These are phyloP conservation scores for Tanypteryx hageni DNA, from an alignment of 2,888 invertebrate genomes.

Conservation along the genomic window DNA sequence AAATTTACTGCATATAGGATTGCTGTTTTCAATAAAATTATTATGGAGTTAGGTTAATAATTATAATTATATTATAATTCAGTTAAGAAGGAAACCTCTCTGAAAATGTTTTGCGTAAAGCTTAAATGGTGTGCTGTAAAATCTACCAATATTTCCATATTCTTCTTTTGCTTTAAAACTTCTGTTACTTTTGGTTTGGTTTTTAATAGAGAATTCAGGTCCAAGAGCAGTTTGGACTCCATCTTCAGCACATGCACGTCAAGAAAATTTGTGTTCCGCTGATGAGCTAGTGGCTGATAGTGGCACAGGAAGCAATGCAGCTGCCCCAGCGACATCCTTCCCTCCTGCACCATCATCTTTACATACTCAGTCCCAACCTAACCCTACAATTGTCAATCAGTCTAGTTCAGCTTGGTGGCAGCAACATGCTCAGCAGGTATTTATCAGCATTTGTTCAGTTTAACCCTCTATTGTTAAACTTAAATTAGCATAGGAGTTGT, in stretches of 20 bases:
- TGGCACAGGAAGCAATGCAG: slow-evolving; percentile 27
- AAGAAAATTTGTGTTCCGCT: slow-evolving; percentile 64
- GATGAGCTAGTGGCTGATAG: slow-evolving; percentile 65
- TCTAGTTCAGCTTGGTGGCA: slow-evolving; percentile 69
- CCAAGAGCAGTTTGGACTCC: slow-evolving; percentile 67
- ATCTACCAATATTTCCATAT: too few relatives aligned
- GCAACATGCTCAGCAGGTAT: slow-evolving; percentile 72
- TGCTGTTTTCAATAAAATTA: too few relatives aligned
- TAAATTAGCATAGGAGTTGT: too few relatives aligned
- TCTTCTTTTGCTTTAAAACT: too few relatives aligned
- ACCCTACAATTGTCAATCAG: not conserved
- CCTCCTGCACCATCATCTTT: slow-evolving; percentile 29
- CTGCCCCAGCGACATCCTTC: slow-evolving; percentile 5
- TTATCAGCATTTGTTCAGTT: not conserved
- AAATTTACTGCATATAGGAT: too few relatives aligned
- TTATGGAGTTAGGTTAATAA: too few relatives aligned
- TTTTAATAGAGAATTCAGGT: not conserved
- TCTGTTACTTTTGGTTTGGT: too few relatives aligned
- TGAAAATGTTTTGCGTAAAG: too few relatives aligned
- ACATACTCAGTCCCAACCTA: slow-evolving; percentile 10
- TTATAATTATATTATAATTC: too few relatives aligned
- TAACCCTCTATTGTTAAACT: not conserved
- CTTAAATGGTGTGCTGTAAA: too few relatives aligned
- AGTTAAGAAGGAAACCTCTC: too few relatives aligned
- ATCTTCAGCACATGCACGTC: slow-evolving; percentile 42